phyloP scores from a whole-genome alignment of 1,140 invertebrate genomes.

The Pantala flavescens region DNA sequence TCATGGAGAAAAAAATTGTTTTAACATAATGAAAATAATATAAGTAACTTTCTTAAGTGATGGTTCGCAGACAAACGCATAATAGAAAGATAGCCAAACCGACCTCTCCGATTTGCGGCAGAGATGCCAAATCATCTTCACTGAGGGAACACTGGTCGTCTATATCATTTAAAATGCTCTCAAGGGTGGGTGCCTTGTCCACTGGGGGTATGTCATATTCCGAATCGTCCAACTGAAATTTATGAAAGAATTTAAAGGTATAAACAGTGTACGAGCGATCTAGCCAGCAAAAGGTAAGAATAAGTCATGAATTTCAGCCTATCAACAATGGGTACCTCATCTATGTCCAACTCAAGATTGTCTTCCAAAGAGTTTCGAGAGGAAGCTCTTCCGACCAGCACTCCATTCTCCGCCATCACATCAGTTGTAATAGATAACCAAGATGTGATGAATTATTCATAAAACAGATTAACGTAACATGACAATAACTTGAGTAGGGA shows the following conservation, averaged over 20 bases:
- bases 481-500: no score
- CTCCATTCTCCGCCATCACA: not conserved
- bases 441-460: no score
- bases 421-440: not conserved
- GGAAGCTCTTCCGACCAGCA: not conserved
- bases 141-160: slow-evolving; percentile 49
- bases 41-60: no score
- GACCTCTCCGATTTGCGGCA: slow-evolving; percentile 19
- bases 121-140: slow-evolving; percentile 38
- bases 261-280: no score
- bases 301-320: no score
- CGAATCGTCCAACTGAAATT: slow-evolving; percentile 57
- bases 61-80: no score
- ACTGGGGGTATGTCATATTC: slow-evolving; percentile 75
- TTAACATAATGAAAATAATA: no score
- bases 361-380: slow-evolving; percentile 1
- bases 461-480: no score
- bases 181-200: slow-evolving; percentile 65
- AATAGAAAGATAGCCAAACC: no score
- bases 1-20: no score
- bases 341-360: not conserved
- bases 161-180: slow-evolving; percentile 72
- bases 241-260: not conserved
- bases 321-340: not conserved
- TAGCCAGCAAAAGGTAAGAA: no score